phyloP scores from a whole-genome alignment of 2,888 invertebrate species.

The Agrochola lota region DNA sequence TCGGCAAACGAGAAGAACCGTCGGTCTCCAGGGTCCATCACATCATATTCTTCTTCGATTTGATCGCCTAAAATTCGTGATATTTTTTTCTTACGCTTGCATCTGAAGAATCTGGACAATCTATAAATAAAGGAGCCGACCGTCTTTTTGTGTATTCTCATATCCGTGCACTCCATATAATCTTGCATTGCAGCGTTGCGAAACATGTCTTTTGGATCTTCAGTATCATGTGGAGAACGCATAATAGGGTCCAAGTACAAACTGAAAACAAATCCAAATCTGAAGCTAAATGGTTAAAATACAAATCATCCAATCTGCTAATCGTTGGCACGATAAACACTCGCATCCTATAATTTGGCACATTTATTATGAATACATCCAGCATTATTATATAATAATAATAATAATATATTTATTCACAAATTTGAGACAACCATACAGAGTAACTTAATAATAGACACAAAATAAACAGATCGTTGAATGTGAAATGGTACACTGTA shows the following conservation, averaged over 20 bases:
- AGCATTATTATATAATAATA: too few relatives aligned
- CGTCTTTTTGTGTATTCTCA: constrained; percentile 28
- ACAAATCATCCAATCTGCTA: not conserved
- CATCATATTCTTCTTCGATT: constrained; percentile 30
- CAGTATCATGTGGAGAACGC: constrained; percentile 81
- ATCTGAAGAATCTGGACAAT: constrained; percentile 58
- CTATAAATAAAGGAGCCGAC: constrained; percentile 49
- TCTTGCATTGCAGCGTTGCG: constrained; percentile 68
- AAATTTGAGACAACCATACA: too few relatives aligned
- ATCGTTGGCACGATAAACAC: not conserved
- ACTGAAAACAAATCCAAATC: constrained; percentile 71
- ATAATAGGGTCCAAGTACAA: constrained; percentile 82
- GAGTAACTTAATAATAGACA: too few relatives aligned
- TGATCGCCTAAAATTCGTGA: constrained; percentile 24
- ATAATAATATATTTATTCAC: too few relatives aligned
- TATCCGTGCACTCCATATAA: constrained; percentile 56
- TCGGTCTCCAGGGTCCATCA: constrained; percentile 36
- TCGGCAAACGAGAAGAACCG: constrained; percentile 78
- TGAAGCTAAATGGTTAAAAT: constrained; percentile 5
- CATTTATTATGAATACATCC: not conserved
- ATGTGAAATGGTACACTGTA: too few relatives aligned
- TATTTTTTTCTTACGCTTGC: constrained; percentile 53
- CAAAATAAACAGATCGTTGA: too few relatives aligned
- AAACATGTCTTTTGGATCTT: constrained; percentile 67
- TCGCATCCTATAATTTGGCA: not conserved